phyloP scores from a whole-genome alignment of 2,888 invertebrate genomes.

The Tetragonula carbonaria region DNA sequence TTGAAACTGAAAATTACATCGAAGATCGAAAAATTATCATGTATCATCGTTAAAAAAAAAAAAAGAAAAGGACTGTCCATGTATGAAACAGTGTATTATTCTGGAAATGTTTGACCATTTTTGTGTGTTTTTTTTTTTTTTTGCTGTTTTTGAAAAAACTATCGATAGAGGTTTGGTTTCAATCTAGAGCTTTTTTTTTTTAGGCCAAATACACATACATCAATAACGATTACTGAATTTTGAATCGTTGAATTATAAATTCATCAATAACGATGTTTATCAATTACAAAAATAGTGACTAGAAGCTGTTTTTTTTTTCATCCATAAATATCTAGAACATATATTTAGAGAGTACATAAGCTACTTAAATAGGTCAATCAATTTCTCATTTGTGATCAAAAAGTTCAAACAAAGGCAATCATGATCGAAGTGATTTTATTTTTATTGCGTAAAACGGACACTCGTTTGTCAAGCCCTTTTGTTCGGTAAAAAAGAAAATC shows the following conservation, averaged over 20 bases:
- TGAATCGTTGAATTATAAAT: too few relatives aligned
- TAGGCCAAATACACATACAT: too few relatives aligned
- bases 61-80: background rate
- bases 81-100: background rate
- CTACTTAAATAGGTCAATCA: background rate
- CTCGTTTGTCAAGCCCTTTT: background rate
- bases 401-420: too few relatives aligned
- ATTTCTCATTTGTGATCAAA: background rate
- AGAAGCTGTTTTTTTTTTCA: background rate
- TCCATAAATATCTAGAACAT: background rate
- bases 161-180: background rate
- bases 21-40: too few relatives aligned
- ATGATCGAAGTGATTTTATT: background rate
- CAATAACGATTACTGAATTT: too few relatives aligned
- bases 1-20: background rate
- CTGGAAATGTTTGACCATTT: background rate
- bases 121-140: background rate
- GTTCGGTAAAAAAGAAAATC: background rate
- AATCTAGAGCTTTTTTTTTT: background rate
- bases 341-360: background rate
- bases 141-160: background rate
- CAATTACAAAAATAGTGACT: background rate
- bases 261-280: too few relatives aligned
- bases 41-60: too few relatives aligned
- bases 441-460: background rate